Evolutionary conservation across 2,797 vertebrate species (phyloP).

Genomic region (Agapornis canus): DNA sequence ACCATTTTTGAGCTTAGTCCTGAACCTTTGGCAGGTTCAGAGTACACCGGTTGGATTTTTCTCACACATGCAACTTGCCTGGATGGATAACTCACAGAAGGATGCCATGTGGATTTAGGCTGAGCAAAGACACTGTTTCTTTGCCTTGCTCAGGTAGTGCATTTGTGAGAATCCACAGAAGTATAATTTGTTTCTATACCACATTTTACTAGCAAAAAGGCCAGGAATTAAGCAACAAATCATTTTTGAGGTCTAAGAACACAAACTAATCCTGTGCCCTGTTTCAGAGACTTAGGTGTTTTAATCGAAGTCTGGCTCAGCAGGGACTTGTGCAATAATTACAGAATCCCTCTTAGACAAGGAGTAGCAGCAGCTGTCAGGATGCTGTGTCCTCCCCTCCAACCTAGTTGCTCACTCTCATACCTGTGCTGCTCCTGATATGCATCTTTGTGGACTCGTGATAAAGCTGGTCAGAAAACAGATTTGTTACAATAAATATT

Average conservation of each 20-base stretch:
- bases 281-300: background rate
- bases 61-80: background rate
- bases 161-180: background rate
- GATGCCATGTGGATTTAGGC: background rate
- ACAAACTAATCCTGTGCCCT: background rate
- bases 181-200: background rate
- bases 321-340: background rate
- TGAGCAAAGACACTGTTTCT: background rate
- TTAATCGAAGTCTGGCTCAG: background rate
- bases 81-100: background rate
- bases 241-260: background rate
- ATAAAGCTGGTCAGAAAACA: background rate
- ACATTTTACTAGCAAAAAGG: background rate
- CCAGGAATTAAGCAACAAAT: background rate
- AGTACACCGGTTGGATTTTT: background rate
- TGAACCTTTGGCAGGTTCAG: background rate
- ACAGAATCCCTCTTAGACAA: background rate
- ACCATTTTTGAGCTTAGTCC: background rate
- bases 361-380: background rate
- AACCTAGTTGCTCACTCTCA: background rate
- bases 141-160: background rate
- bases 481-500: background rate
- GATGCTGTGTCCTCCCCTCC: background rate
- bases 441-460: background rate
- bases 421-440: background rate